phyloP scores from a whole-genome alignment of 64 coral and sea anemone genomes.

The Astreopora myriophthalma region DNA sequence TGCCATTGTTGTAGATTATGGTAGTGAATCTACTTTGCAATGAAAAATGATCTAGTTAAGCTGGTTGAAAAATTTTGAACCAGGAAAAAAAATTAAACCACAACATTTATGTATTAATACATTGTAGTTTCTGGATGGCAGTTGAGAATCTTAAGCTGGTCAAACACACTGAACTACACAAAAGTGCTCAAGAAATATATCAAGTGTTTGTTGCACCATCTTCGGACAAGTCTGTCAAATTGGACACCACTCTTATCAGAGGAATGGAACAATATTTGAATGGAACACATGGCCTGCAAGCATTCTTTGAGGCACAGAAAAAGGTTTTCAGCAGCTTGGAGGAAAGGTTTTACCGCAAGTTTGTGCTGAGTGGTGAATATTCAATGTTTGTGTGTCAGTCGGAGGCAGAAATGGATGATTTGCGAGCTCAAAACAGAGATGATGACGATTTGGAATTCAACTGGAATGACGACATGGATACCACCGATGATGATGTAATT shows the following conservation, averaged over 20 bases:
- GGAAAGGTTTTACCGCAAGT: slow-evolving; percentile 85
- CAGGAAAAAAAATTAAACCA: too few species aligned
- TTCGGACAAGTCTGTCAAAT: slow-evolving; percentile 91
- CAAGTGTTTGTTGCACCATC: slow-evolving; percentile 88
- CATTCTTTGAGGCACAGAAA: slow-evolving; percentile 88
- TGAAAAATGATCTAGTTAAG: too few species aligned
- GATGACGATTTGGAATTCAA: slow-evolving; percentile 69
- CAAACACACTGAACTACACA: slow-evolving; percentile 68
- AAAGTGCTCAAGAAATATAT: slow-evolving; percentile 92
- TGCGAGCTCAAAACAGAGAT: slow-evolving; percentile 79
- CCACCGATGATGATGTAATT: slow-evolving; percentile 78
- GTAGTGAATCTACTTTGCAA: too few species aligned
- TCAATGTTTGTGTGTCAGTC: slow-evolving; percentile 88
- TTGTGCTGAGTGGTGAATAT: slow-evolving; percentile 89
- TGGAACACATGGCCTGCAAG: slow-evolving; percentile 67
- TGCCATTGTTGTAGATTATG: too few species aligned
- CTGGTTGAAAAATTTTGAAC: too few species aligned
- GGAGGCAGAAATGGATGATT: slow-evolving; percentile 89
- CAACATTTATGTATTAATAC: background rate
- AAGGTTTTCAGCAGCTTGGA: slow-evolving; percentile 82
- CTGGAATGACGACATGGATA: slow-evolving; percentile 86
- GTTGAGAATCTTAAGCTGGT: slow-evolving; percentile 85
- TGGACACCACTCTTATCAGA: slow-evolving; percentile 80
- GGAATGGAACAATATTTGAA: slow-evolving; percentile 87
- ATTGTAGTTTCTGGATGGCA: slow-evolving; percentile 91